Evolutionary conservation across 2,888 invertebrate species (phyloP).

Genomic region (Conchocele bisecta): DNA sequence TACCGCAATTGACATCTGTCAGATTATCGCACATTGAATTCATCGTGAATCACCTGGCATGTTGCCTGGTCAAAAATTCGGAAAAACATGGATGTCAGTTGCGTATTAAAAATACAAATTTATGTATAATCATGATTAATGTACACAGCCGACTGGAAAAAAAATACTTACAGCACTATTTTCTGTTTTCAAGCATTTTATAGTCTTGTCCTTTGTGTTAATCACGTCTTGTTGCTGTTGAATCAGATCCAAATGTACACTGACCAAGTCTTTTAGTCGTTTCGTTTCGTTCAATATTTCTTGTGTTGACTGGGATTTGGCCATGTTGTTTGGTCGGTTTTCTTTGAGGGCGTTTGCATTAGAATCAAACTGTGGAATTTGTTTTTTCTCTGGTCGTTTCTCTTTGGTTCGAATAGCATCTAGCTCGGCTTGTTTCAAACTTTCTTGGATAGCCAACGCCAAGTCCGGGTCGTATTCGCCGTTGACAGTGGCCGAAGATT

Average conservation of each 20-base stretch:
- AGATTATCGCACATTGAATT: too few relatives aligned
- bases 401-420: conserved; percentile 28
- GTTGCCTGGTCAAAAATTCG: too few relatives aligned
- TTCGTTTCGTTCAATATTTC: conserved; percentile 63
- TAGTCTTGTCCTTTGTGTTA: conserved; percentile 90
- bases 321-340: conserved; percentile 44
- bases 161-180: conserved; percentile 88
- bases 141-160: too few relatives aligned
- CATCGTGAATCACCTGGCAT: too few relatives aligned
- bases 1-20: too few relatives aligned
- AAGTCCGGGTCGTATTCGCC: conserved; percentile 73
- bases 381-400: conserved; percentile 28
- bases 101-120: conserved; percentile 7
- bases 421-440: conserved; percentile 69
- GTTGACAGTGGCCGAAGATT: conserved; percentile 66
- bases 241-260: conserved; percentile 93
- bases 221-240: conserved; percentile 95
- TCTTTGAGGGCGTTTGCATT: conserved; percentile 32
- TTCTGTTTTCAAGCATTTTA: conserved; percentile 89
- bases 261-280: conserved; percentile 87
- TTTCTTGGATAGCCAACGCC: conserved; percentile 74
- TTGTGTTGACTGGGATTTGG: conserved; percentile 26
- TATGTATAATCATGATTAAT: too few relatives aligned
- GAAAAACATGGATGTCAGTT: neutral
- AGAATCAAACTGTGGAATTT: conserved; percentile 32